Evolutionary conservation across 2,888 invertebrate genomes (phyloP).

Genomic region (Coremacera marginata): DNA sequence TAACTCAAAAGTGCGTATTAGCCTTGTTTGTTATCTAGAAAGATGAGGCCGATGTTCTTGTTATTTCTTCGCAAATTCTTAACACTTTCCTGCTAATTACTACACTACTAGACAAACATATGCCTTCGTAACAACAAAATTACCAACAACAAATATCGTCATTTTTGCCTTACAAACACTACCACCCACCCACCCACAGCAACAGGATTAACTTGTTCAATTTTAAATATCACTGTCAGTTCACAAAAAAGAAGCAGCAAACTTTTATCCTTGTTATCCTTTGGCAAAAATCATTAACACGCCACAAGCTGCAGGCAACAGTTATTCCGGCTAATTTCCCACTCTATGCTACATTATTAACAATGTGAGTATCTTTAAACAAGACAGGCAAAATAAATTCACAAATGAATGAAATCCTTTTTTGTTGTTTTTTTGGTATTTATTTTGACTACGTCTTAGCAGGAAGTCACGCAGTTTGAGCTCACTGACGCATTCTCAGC

Average conservation of each 20-base stretch:
- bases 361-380: slow-evolving; percentile 49
- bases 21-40: background rate
- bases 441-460: slow-evolving; percentile 15
- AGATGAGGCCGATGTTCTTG: no score
- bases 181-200: background rate
- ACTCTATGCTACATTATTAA: slow-evolving; percentile 50
- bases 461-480: slow-evolving; percentile 35
- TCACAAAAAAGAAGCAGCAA: slow-evolving; percentile 18
- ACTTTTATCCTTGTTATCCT: slow-evolving; percentile 15
- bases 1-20: background rate
- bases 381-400: background rate
- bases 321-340: slow-evolving; percentile 63
- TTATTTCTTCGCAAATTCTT: background rate
- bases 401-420: background rate
- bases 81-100: slow-evolving; percentile 26
- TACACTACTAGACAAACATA: background rate
- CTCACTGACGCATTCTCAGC: slow-evolving; percentile 14
- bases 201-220: slow-evolving; percentile 39
- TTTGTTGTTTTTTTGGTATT: slow-evolving; percentile 6
- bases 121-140: background rate
- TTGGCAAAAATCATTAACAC: slow-evolving; percentile 64
- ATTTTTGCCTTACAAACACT: background rate
- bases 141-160: slow-evolving; percentile 17
- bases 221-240: slow-evolving; percentile 38
- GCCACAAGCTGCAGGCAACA: slow-evolving; percentile 66